These are phyloP conservation scores for Coelinius sp. DNA, from an alignment of 2,888 invertebrate species.

Conservation along the genomic window DNA sequence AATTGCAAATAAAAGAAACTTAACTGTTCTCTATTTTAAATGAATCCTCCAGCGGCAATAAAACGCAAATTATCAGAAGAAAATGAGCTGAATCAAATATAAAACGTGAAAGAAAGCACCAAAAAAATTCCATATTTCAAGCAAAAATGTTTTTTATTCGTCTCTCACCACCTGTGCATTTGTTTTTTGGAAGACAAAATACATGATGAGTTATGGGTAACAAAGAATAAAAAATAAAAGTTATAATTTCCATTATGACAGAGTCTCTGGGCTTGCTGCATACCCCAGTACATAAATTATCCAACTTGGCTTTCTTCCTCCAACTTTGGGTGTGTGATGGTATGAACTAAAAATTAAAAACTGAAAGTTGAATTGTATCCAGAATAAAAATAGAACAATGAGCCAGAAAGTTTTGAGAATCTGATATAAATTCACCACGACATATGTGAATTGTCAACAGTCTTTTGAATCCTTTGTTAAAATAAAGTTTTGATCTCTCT, in stretches of 20 bases:
- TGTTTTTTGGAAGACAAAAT: too few species aligned
- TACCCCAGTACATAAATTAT: background rate
- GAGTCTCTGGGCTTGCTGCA: background rate
- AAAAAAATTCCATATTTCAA: too few species aligned
- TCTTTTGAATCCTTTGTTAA: background rate
- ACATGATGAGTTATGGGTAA: too few species aligned
- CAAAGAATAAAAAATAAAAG: too few species aligned
- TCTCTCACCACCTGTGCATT: background rate
- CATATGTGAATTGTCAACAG: background rate
- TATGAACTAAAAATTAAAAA: background rate
- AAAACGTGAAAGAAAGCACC: too few species aligned
- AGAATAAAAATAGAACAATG: background rate
- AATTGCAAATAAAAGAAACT: too few species aligned
- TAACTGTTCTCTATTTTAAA: too few species aligned
- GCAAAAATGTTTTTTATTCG: background rate
- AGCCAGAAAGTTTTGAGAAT: background rate
- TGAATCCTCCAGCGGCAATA: too few species aligned
- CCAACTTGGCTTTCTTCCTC: background rate
- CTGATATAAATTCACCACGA: background rate
- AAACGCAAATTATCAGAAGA: too few species aligned
- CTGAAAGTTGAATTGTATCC: background rate
- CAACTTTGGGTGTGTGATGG: background rate
- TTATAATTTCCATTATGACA: background rate
- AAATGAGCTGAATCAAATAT: too few species aligned
- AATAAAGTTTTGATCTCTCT: background rate